A percentile compares a stretch with the other conserved stretches of the same genome.
Conservation (phyloP, 1,140 invertebrate species). For the Steinernema khuongi region DNA sequence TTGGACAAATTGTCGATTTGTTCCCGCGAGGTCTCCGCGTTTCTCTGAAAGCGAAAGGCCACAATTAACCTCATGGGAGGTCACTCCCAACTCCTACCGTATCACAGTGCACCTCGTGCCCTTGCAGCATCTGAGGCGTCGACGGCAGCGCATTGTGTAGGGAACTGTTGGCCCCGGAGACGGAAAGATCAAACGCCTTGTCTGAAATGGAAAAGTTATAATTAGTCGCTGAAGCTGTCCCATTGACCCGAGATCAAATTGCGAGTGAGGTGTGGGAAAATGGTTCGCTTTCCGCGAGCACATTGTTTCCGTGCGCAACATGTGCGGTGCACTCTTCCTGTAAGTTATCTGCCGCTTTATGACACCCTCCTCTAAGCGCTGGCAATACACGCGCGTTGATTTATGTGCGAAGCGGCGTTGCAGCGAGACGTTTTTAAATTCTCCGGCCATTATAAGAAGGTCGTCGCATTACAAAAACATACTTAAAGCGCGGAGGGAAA, state of each 20-base stretch:
- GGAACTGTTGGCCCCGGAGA: neutral
- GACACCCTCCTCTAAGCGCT: neutral
- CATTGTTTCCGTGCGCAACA: neutral
- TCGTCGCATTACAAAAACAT: too few relatives aligned
- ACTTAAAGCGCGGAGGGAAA: too few relatives aligned
- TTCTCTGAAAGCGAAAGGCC: neutral
- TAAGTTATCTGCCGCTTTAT: neutral
- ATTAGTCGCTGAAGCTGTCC: neutral
- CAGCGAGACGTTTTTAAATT: too few relatives aligned
- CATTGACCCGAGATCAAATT: neutral
- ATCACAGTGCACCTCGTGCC: neutral
- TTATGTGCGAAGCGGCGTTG: neutral
- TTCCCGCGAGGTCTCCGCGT: neutral
- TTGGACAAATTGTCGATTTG: neutral
- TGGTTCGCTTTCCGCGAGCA: neutral
- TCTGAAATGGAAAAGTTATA: neutral
- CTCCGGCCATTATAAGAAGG: too few relatives aligned
- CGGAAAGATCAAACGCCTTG: conserved; percentile 1
- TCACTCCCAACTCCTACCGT: neutral
- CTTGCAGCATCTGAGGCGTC: neutral
- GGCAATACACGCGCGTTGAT: neutral
- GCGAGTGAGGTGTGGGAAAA: conserved; percentile 1
- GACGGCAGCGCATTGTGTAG: neutral
- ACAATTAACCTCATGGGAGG: neutral
- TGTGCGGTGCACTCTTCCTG: too few relatives aligned